phyloP scores from a whole-genome alignment of 2,888 invertebrate genomes.

The Agrochola litura region DNA sequence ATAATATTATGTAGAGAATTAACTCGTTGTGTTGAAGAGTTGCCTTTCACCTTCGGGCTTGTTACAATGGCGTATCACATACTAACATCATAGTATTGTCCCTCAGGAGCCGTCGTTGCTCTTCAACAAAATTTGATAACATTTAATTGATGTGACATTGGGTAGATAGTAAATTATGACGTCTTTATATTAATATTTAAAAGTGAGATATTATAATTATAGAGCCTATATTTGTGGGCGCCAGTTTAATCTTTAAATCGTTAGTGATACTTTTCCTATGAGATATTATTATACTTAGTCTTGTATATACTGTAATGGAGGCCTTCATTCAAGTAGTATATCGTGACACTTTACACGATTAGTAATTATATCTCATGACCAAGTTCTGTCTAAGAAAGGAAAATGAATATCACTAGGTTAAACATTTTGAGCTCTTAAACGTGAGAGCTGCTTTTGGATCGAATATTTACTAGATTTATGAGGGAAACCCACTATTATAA shows the following conservation, averaged over 20 bases:
- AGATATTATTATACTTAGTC: conserved; percentile 73
- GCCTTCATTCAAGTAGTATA: conserved; percentile 85
- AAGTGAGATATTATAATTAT: conserved; percentile 65
- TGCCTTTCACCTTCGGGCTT: conserved; percentile 44
- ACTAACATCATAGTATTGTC: conserved; percentile 15
- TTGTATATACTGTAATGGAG: conserved; percentile 84
- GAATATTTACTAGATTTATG: conserved; percentile 70
- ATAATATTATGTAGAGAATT: conserved; percentile 62
- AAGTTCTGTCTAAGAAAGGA: conserved; percentile 81
- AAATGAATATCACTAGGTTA: conserved; percentile 82
- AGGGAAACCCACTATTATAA: conserved; percentile 50
- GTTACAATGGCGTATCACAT: conserved; percentile 13
- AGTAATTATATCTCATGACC: conserved; percentile 83
- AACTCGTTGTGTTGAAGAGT: conserved; percentile 62
- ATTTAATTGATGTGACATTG: conserved; percentile 51
- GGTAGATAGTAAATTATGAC: conserved; percentile 53
- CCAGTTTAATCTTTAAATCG: conserved; percentile 69
- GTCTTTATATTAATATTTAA: conserved; percentile 60
- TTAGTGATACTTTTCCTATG: conserved; percentile 82
- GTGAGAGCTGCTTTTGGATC: conserved; percentile 72
- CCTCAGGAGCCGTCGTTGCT: conserved; percentile 28
- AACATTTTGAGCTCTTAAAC: conserved; percentile 72
- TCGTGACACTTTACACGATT: conserved; percentile 68
- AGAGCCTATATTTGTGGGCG: conserved; percentile 51
- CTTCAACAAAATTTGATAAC: conserved; percentile 50